A percentile compares a stretch with the other conserved stretches of the same genome.
Evolutionary conservation across 2,113 vertebrate genomes (phyloP).

Genomic region (Corythoichthys haematopterus): DNA sequence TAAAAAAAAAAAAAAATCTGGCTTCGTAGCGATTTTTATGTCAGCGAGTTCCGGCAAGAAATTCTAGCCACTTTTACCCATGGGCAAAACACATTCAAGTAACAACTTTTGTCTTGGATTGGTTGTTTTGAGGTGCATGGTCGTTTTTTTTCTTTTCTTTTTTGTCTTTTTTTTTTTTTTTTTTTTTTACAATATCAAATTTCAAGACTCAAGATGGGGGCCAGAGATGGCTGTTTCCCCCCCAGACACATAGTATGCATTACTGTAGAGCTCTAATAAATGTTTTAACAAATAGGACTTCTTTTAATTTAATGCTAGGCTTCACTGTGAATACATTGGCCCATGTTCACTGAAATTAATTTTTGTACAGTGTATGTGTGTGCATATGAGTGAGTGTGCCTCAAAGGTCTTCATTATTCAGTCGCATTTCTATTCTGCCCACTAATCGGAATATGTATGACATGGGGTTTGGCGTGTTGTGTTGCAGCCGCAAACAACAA

Average conservation of each 20-base stretch:
- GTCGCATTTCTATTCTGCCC: slow-evolving; percentile 41
- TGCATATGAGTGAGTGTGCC: slow-evolving; percentile 26
- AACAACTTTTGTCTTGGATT: too few species aligned
- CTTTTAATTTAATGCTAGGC: slow-evolving; percentile 8
- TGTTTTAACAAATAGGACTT: slow-evolving; percentile 23
- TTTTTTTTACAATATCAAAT: too few species aligned
- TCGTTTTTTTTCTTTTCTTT: too few species aligned
- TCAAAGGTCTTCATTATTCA: slow-evolving; percentile 63
- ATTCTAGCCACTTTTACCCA: too few species aligned
- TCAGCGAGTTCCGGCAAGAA: too few species aligned
- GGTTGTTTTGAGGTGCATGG: too few species aligned
- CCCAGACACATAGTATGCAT: background rate
- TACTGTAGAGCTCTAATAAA: background rate
- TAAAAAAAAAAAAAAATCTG: too few species aligned
- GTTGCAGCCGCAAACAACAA: slow-evolving; percentile 28
- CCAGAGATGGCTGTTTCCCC: too few species aligned
- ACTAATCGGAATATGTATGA: slow-evolving; percentile 61
- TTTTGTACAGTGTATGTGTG: slow-evolving; percentile 48
- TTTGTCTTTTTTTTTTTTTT: too few species aligned
- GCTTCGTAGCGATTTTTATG: too few species aligned
- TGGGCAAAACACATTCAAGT: too few species aligned
- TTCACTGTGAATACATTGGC: slow-evolving; percentile 47
- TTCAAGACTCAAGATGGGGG: too few species aligned
- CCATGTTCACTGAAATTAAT: slow-evolving; percentile 44
- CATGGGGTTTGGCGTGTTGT: slow-evolving; percentile 10